These are phyloP conservation scores for Danionella dracula DNA, from an alignment of 2,797 vertebrate genomes.

Conservation along the genomic window DNA sequence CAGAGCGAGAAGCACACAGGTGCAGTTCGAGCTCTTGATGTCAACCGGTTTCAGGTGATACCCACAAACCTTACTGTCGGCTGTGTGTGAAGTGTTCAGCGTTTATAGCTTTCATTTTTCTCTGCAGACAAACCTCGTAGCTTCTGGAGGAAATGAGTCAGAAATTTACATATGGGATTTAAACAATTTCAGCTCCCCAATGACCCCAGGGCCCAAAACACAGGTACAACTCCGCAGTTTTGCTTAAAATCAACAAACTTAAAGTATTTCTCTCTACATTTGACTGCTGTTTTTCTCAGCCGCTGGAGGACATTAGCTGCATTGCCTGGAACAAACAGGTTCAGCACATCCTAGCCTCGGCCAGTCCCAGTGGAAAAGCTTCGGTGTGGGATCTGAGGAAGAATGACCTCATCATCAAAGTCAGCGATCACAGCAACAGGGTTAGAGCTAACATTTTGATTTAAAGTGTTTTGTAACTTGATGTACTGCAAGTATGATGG, in stretches of 20 bases:
- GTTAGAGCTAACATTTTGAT: conserved; percentile 61
- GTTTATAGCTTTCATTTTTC: background rate
- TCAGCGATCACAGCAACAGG: conserved; percentile 96
- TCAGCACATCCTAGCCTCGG: conserved; percentile 94
- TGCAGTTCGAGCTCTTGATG: conserved; percentile 87
- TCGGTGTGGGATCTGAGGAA: conserved; percentile 97
- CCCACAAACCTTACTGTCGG: background rate
- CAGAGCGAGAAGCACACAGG: conserved; percentile 88
- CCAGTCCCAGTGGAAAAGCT: conserved; percentile 86
- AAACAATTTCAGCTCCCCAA: conserved; percentile 89
- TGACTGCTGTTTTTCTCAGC: conserved; percentile 58
- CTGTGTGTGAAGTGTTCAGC: background rate
- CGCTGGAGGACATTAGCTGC: conserved; percentile 90
- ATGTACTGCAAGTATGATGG: background rate
- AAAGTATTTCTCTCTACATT: background rate
- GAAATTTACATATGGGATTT: conserved; percentile 99
- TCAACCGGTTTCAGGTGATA: conserved; percentile 90
- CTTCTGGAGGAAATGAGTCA: conserved; percentile 94
- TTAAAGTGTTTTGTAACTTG: background rate
- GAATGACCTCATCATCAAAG: conserved; percentile 98
- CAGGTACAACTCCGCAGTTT: conserved; percentile 70
- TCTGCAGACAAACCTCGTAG: conserved; percentile 84
- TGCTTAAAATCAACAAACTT: no score
- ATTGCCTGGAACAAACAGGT: conserved; percentile 95
- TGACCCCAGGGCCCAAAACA: conserved; percentile 94